Percentiles rank a stretch among this genome's conserved stretches.
Evolutionary conservation across 2,888 invertebrate genomes (phyloP).

Genomic region (Tillus elongatus): DNA sequence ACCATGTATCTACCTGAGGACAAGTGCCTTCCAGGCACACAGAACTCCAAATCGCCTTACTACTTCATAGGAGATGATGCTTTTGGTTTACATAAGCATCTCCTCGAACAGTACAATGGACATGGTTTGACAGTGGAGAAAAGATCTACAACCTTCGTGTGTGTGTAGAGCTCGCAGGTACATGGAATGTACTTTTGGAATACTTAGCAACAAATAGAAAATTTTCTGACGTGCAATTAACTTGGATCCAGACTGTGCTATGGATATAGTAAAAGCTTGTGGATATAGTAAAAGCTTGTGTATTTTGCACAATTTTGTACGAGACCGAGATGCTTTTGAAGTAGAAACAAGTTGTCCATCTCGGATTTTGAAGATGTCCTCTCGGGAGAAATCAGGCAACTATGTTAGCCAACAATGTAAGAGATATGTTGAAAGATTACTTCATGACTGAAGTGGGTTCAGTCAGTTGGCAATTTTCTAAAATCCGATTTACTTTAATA

Average conservation of each 20-base stretch:
- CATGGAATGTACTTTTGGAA: slow-evolving; percentile 25
- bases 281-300: too few relatives aligned
- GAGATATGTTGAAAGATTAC: background rate
- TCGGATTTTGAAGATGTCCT: slow-evolving; percentile 8
- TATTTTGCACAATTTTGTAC: too few relatives aligned
- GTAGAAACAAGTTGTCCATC: too few relatives aligned
- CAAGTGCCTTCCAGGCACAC: too few relatives aligned
- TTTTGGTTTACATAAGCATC: slow-evolving; percentile 19
- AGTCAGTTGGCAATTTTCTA: slow-evolving; percentile 4
- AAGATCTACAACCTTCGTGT: too few relatives aligned
- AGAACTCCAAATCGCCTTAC: slow-evolving; percentile 4
- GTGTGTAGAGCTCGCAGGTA: slow-evolving; percentile 20
- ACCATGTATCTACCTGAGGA: too few relatives aligned
- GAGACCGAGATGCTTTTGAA: too few relatives aligned
- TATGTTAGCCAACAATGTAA: background rate
- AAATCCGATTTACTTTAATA: too few relatives aligned
- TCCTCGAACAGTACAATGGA: slow-evolving; percentile 24
- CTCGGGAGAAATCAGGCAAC: background rate
- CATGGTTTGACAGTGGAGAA: slow-evolving; percentile 18
- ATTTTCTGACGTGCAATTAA: slow-evolving; percentile 25
- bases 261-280: slow-evolving; percentile 21
- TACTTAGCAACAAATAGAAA: slow-evolving; percentile 25
- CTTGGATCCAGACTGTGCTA: slow-evolving; percentile 19
- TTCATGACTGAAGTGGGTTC: background rate
- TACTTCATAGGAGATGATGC: slow-evolving; percentile 19